A percentile compares a stretch with the other conserved stretches of the same genome.
These are phyloP conservation scores for Hyposoter dolosus DNA, from an alignment of 2,888 invertebrate species.

Conservation along the genomic window DNA sequence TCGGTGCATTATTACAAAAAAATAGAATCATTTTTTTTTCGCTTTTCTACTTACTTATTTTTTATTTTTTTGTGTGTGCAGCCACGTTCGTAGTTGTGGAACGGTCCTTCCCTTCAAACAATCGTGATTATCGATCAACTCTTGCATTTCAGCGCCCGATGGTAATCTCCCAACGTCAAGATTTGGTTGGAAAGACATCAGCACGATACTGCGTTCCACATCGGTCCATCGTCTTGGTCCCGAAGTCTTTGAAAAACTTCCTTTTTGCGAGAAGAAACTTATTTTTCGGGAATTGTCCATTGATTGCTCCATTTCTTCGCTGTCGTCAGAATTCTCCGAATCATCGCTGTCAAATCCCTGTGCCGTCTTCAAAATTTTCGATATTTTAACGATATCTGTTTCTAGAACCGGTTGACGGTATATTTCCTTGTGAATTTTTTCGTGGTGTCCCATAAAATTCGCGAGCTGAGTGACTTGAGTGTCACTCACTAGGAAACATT, in stretches of 20 bases:
- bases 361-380: slow-evolving; percentile 68
- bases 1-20: no score
- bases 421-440: slow-evolving; percentile 63
- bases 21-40: no score
- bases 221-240: slow-evolving; percentile 44
- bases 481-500: no score
- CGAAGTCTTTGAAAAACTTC: neutral
- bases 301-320: neutral
- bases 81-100: slow-evolving; percentile 63
- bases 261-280: neutral
- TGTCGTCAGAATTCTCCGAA: neutral
- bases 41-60: neutral
- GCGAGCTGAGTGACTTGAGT: slow-evolving; percentile 56
- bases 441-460: slow-evolving; percentile 66
- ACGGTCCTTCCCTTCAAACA: slow-evolving; percentile 62
- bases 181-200: slow-evolving; percentile 41
- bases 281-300: neutral
- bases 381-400: slow-evolving; percentile 58
- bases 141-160: slow-evolving; percentile 53
- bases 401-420: slow-evolving; percentile 71
- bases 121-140: slow-evolving; percentile 38
- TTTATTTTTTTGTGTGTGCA: slow-evolving; percentile 62
- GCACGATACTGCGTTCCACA: slow-evolving; percentile 33
- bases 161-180: slow-evolving; percentile 45
- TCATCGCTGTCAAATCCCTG: slow-evolving; percentile 59